A percentile compares a stretch with the other conserved stretches of the same genome.
phyloP scores from a whole-genome alignment of 2,113 vertebrate genomes.

The Morone chrysops region DNA sequence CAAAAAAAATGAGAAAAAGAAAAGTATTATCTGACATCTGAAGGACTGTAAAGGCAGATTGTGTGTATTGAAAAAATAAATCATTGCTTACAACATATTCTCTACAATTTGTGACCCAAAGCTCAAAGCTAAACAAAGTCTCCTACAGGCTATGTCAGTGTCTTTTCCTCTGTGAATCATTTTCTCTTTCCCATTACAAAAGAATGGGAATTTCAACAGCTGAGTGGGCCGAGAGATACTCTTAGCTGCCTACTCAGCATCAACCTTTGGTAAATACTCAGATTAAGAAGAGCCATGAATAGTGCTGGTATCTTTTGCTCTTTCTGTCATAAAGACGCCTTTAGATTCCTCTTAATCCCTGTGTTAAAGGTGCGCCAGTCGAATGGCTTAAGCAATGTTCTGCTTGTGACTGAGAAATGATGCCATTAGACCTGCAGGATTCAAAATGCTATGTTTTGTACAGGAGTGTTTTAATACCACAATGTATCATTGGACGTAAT shows the following conservation, averaged over 20 bases:
- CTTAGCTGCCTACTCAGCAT: constrained; percentile 72
- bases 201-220: constrained; percentile 64
- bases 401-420: constrained; percentile 74
- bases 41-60: constrained; percentile 12
- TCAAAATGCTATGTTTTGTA: constrained; percentile 52
- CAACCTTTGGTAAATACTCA: constrained; percentile 78
- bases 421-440: constrained; percentile 71
- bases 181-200: constrained; percentile 49
- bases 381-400: constrained; percentile 77
- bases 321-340: constrained; percentile 71
- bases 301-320: constrained; percentile 68
- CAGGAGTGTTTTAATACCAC: constrained; percentile 67
- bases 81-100: constrained; percentile 28
- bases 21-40: constrained; percentile 49
- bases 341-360: constrained; percentile 75
- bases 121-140: constrained; percentile 54
- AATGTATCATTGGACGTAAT: constrained; percentile 65
- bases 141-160: constrained; percentile 28
- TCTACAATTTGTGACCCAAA: constrained; percentile 33
- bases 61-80: constrained; percentile 33
- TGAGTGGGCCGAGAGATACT: constrained; percentile 72
- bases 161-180: constrained; percentile 31
- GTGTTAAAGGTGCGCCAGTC: constrained; percentile 77
- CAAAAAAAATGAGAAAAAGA: constrained; percentile 1
- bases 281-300: constrained; percentile 80